Evolutionary conservation across 2,797 vertebrate species (phyloP).

Genomic region (Gobionotothen gibberifrons): DNA sequence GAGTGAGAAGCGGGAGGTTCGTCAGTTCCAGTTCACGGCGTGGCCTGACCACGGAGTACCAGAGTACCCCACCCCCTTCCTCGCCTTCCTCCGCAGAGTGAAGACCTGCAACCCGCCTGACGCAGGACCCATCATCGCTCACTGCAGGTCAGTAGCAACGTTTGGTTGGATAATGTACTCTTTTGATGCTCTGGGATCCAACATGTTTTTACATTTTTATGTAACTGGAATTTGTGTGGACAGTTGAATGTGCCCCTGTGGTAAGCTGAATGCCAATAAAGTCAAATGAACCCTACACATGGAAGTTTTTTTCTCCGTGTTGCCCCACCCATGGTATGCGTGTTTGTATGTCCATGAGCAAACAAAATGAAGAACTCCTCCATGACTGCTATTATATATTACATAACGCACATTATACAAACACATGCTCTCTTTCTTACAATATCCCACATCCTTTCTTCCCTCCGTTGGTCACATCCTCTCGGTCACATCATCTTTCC

Average conservation of each 20-base stretch:
- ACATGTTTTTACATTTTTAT: conserved; percentile 19
- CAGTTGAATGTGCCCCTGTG: conserved; percentile 23
- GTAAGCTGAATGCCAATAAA: not conserved
- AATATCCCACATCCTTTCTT: conserved; percentile 44
- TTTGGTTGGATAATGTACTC: not conserved
- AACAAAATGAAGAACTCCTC: conserved; percentile 31
- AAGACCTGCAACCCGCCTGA: conserved; percentile 98
- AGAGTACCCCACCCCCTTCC: conserved; percentile 96
- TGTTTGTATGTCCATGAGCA: conserved; percentile 20
- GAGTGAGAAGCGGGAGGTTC: conserved; percentile 96
- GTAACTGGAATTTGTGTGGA: not conserved
- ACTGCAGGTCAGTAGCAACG: conserved; percentile 90
- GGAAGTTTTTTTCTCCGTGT: conserved; percentile 8
- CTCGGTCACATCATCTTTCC: conserved; percentile 61
- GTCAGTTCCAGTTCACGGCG: conserved; percentile 98
- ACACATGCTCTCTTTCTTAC: conserved; percentile 44
- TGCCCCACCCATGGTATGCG: not conserved
- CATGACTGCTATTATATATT: conserved; percentile 47
- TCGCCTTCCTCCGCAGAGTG: conserved; percentile 96
- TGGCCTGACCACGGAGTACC: conserved; percentile 98
- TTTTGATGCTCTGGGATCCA: not conserved
- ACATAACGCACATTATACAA: conserved; percentile 60
- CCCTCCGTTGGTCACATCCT: conserved; percentile 51
- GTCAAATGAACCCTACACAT: conserved; percentile 17
- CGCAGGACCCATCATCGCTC: conserved; percentile 94